Evolutionary conservation across 2,888 invertebrate species (phyloP).

Genomic region (Drosophila vallismaia): DNA sequence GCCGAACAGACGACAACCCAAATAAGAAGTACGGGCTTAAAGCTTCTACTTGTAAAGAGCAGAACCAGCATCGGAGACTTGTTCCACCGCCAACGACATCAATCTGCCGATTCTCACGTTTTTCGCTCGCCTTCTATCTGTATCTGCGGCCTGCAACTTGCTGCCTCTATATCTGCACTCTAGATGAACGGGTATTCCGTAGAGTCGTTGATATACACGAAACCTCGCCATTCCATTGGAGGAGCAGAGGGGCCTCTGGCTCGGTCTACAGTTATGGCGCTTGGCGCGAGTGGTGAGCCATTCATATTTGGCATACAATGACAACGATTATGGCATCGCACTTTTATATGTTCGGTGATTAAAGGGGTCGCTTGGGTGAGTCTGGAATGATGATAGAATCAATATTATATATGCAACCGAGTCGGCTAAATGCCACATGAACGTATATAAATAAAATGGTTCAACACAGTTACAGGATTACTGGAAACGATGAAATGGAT

Average conservation of each 20-base stretch:
- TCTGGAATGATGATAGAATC: conserved; percentile 64
- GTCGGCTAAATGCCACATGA: conserved; percentile 9
- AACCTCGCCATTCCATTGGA: conserved; percentile 43
- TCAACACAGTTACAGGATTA: conserved; percentile 16
- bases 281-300: conserved; percentile 13
- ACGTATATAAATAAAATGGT: background rate
- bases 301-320: conserved; percentile 70
- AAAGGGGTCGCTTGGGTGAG: conserved; percentile 43
- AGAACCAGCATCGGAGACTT: conserved; percentile 18
- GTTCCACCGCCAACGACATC: conserved; percentile 14
- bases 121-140: conserved; percentile 47
- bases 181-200: conserved; percentile 49
- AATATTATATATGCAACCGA: conserved; percentile 54
- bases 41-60: conserved; percentile 1
- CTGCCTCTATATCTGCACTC: conserved; percentile 44
- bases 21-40: conserved; percentile 56
- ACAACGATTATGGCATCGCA: conserved; percentile 64
- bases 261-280: conserved; percentile 61
- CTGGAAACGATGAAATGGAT: too few species aligned
- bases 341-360: conserved; percentile 56
- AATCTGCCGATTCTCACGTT: conserved; percentile 32
- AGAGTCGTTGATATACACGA: conserved; percentile 48
- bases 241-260: conserved; percentile 36
- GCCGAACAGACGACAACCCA: conserved; percentile 60
- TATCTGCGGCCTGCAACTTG: conserved; percentile 9